Evolutionary conservation across 2,888 invertebrate species (phyloP), one percentile per base, ranked within the genome.

Genomic region (Chaetogeoica ovagalla): DNA sequence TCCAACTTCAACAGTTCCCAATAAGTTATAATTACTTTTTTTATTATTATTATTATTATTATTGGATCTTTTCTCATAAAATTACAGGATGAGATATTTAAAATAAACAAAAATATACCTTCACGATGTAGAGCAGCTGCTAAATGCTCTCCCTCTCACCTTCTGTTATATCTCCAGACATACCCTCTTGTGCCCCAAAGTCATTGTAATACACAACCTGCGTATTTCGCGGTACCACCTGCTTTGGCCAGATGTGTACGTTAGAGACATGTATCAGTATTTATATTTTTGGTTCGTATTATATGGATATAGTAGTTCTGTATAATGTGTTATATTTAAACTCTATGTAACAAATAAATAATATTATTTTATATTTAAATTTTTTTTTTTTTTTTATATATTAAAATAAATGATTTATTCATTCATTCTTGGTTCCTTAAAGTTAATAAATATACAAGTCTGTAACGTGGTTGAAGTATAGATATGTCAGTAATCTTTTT

Each of bases 191-290:
- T 72, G 9, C 69, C 62, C 69, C 30, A 62, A 60, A 37, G 37
- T 60, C 30, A 69, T n/a, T 52, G 60, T 60, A 30, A 68, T 68
- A 59, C 68, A 62, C 69, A 77, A 62, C 77, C 77, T 77, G 52
- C 52, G 17, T 70, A 37, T 70, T 77, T 21, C 52, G n/a, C 52
- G 52, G 62, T 13, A 59, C 37, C 66, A 79, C 66, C 72, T 65
- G 57, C 55, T 30, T 59, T 57, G 39, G 23, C 75, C 75, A 75
- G 75, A 75, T 75, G 75, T 75, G 75, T 43, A 57, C 48, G 43
- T 19, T 75, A 75, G 30, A 30, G 8, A 43, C n/a, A n/a, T n/a
- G n/a, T 48, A 43, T 19, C 43, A 55, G 21, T 66, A 57, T 57
- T 66, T 59, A 66, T 66, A 59, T 57, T 43, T 57, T 57, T 15